Conservation (phyloP, 2,113 vertebrate species). For the Heterocephalus glaber region DNA sequence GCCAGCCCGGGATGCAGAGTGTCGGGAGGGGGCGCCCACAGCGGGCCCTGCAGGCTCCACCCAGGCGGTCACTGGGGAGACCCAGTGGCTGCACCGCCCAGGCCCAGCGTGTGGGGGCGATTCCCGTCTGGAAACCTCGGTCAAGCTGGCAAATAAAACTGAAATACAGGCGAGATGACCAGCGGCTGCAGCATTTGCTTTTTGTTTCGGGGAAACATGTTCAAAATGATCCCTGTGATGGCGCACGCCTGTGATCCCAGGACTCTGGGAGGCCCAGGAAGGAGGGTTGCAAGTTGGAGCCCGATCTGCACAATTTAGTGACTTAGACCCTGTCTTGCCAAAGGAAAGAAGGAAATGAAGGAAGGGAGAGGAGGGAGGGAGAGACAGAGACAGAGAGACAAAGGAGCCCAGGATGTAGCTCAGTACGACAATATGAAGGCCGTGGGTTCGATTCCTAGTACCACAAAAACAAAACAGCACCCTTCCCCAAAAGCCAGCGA, state of each 20-base stretch:
- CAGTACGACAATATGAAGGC: background rate
- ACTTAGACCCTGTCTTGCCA: background rate
- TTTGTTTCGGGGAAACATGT: background rate
- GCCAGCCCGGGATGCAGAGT: accelerated
- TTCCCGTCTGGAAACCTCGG: background rate
- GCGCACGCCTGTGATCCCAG: background rate
- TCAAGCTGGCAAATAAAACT: background rate
- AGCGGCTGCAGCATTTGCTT: background rate
- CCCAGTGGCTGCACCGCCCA: background rate
- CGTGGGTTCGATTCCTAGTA: background rate
- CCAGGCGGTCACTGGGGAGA: background rate
- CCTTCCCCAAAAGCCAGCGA: background rate
- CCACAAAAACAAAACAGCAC: background rate
- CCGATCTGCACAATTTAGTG: background rate
- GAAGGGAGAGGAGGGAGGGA: too few relatives aligned
- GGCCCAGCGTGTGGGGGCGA: too few relatives aligned
- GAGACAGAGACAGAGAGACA: background rate
- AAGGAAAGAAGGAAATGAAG: background rate
- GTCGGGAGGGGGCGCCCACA: background rate
- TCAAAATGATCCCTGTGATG: background rate
- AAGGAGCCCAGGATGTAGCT: background rate
- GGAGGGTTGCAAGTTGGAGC: background rate
- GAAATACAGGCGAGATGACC: background rate
- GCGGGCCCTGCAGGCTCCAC: background rate
- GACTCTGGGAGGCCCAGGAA: background rate